Conservation (phyloP, 2,797 vertebrate species). For the Coranthus polyacanthus region DNA sequence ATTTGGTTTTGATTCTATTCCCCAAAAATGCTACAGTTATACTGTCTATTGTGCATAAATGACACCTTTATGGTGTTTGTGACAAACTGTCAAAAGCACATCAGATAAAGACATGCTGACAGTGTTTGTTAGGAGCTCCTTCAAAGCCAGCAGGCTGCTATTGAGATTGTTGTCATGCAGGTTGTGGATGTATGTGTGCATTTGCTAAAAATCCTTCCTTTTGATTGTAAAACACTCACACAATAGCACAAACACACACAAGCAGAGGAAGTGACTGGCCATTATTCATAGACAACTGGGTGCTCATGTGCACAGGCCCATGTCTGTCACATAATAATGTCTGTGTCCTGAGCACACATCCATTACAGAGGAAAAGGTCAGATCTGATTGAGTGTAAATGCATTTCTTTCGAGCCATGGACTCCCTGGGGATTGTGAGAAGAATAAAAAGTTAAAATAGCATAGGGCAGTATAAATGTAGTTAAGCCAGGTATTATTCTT, state of each 20-base stretch:
- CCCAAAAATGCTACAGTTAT: conserved; percentile 40
- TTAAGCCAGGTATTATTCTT: conserved; percentile 48
- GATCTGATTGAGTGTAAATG: conserved; percentile 58
- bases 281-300: conserved; percentile 49
- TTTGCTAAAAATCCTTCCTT: conserved; percentile 47
- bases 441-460: conserved; percentile 76
- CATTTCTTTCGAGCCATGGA: conserved; percentile 36
- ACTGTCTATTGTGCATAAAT: conserved; percentile 24
- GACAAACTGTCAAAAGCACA: conserved; percentile 7
- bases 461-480: conserved; percentile 14
- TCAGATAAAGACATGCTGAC: conserved; percentile 53
- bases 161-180: neutral
- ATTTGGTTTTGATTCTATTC: conserved; percentile 22
- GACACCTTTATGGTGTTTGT: conserved; percentile 24
- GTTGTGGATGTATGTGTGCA: conserved; percentile 13
- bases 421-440: conserved; percentile 56
- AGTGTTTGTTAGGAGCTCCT: conserved; percentile 27
- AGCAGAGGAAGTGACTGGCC: conserved; percentile 60
- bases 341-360: conserved; percentile 35
- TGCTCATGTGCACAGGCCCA: conserved; percentile 34
- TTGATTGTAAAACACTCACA: conserved; percentile 26
- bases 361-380: conserved; percentile 67
- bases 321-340: conserved; percentile 38
- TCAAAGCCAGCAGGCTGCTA: conserved; percentile 28
- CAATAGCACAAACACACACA: conserved; percentile 52